These are phyloP conservation scores for Diachasma alloeum DNA, from an alignment of 1,140 invertebrate genomes.

Conservation along the genomic window DNA sequence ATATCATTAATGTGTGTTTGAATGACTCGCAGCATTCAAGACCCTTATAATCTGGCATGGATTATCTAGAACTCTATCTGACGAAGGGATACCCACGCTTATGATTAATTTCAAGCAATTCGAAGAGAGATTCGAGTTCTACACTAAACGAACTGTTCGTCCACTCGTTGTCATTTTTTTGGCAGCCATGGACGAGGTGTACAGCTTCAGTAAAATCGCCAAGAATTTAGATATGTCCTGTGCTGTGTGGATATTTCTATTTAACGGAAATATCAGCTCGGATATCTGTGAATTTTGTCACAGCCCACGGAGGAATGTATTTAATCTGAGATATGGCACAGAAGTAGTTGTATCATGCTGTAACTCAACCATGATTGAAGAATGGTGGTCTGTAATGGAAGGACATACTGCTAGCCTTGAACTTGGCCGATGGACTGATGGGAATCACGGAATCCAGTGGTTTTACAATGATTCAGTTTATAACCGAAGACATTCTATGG, in stretches of 20 bases:
- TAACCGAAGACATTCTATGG: not conserved
- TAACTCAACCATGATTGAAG: slow-evolving; percentile 20
- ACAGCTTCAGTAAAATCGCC: slow-evolving; percentile 27
- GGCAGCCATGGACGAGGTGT: not conserved
- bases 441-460: not conserved
- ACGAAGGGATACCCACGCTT: not conserved
- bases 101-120: slow-evolving; percentile 30
- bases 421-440: slow-evolving; percentile 4
- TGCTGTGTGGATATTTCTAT: slow-evolving; percentile 42
- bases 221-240: slow-evolving; percentile 31
- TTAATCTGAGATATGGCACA: slow-evolving; percentile 36
- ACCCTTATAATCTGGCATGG: not conserved
- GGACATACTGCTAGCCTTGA: not conserved
- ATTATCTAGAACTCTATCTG: not conserved
- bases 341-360: slow-evolving; percentile 41
- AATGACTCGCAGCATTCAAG: not conserved
- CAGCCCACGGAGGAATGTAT: slow-evolving; percentile 29
- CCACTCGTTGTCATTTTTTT: slow-evolving; percentile 43
- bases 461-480: not conserved
- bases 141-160: not conserved
- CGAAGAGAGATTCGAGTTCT: slow-evolving; percentile 3
- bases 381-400: slow-evolving; percentile 36
- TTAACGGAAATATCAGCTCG: slow-evolving; percentile 9
- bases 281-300: slow-evolving; percentile 22
- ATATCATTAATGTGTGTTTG: no score